A percentile compares a stretch with the other conserved stretches of the same genome.
phyloP scores from a whole-genome alignment of 1,140 invertebrate species.

The Macrocentrus cingulum region DNA sequence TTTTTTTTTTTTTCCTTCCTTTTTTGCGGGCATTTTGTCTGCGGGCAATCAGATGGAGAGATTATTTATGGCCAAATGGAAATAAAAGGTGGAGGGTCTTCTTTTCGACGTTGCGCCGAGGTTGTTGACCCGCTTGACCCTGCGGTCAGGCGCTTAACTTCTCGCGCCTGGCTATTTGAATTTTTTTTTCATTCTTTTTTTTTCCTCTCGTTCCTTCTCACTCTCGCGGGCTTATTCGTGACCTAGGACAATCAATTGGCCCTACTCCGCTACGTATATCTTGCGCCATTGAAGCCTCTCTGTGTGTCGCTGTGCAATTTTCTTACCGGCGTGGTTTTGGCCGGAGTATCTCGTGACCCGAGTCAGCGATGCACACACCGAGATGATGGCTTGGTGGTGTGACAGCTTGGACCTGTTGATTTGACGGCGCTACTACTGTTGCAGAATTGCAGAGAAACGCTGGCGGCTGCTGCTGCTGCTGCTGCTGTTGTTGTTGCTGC shows the following conservation, averaged over 20 bases:
- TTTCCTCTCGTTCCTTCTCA: neutral
- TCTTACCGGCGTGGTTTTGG: slow-evolving; percentile 81
- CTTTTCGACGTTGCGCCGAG: neutral
- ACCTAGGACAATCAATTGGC: slow-evolving; percentile 18
- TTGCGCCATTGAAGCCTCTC: too few species aligned
- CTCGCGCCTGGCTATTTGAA: neutral
- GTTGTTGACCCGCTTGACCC: neutral
- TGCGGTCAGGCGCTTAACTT: neutral
- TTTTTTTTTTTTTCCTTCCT: neutral
- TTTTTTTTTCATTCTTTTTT: neutral
- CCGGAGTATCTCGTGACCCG: slow-evolving; percentile 80
- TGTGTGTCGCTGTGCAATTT: too few species aligned
- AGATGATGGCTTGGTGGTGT: slow-evolving; percentile 42
- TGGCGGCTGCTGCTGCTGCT: too few species aligned
- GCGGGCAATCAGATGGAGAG: neutral
- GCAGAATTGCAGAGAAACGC: slow-evolving; percentile 36
- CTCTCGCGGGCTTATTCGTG: neutral
- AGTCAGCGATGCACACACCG: slow-evolving; percentile 69
- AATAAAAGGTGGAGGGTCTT: neutral
- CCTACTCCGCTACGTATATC: neutral
- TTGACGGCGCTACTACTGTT: neutral
- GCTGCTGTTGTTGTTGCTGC: too few species aligned
- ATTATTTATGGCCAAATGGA: neutral
- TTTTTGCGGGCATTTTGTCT: neutral
- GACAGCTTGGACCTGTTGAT: slow-evolving; percentile 32